These are phyloP conservation scores for Setipinna tenuifilis DNA, from an alignment of 2,797 vertebrate genomes.

Conservation along the genomic window DNA sequence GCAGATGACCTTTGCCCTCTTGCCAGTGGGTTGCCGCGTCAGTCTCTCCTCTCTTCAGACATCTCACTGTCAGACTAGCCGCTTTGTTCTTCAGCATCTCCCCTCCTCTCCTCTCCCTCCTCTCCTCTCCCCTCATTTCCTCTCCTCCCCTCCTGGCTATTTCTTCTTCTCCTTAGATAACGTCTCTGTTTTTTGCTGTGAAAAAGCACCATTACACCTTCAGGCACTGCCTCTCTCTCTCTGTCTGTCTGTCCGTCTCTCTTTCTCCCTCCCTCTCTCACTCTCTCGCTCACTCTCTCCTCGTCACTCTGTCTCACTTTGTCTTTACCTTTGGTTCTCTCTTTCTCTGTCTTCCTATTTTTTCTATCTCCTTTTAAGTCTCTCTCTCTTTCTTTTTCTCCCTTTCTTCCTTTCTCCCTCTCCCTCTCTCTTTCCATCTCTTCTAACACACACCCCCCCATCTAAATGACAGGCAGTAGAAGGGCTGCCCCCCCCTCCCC, in stretches of 20 bases:
- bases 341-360: neutral
- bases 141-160: neutral
- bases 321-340: too few relatives aligned
- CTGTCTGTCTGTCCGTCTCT: neutral
- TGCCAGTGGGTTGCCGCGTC: neutral
- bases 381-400: neutral
- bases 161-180: neutral
- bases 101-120: neutral
- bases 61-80: neutral
- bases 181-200: neutral
- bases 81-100: conserved; percentile 5
- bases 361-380: neutral
- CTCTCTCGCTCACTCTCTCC: neutral
- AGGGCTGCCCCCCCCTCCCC: too few relatives aligned
- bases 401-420: neutral
- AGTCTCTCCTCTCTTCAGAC: neutral
- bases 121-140: neutral
- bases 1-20: neutral
- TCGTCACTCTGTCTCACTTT: neutral
- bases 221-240: neutral
- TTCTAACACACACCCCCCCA: neutral
- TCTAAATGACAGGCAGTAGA: too few relatives aligned
- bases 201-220: neutral
- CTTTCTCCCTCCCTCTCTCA: neutral
- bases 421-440: neutral